phyloP scores from a whole-genome alignment of 2,797 vertebrate genomes.

The Poliocrania exsul region DNA sequence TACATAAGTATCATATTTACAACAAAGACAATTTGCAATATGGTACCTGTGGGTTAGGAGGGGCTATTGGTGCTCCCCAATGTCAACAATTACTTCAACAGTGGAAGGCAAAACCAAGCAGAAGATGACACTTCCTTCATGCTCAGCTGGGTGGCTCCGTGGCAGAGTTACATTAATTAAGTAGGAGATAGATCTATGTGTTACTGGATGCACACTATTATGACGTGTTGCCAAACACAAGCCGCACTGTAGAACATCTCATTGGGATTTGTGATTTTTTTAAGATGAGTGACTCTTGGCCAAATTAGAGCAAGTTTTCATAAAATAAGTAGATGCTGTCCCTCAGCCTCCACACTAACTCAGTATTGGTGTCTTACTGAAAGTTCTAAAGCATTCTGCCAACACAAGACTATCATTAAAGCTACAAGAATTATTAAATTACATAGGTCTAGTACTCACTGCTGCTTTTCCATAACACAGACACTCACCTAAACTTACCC shows the following conservation, averaged over 20 bases:
- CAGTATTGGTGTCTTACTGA: not conserved
- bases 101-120: not conserved
- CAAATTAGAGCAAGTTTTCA: not conserved
- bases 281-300: not conserved
- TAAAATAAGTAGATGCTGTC: not conserved
- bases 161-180: not conserved
- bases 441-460: not conserved
- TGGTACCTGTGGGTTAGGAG: not conserved
- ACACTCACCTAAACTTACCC: not conserved
- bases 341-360: not conserved
- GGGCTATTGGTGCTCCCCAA: not conserved
- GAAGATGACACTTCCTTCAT: accelerated
- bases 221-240: not conserved
- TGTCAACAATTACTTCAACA: not conserved
- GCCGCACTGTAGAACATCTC: not conserved
- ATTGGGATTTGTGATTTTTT: not conserved
- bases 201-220: not conserved
- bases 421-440: not conserved
- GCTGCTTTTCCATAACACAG: not conserved
- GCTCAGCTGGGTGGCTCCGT: not conserved
- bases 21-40: not conserved
- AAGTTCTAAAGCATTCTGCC: not conserved
- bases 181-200: not conserved
- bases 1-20: not conserved
- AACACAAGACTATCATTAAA: not conserved